Base-by-base conservation (phyloP, 30 jellyfish, hydroid and myxozoan genomes). In the Euphysa ruthae region DNA sequence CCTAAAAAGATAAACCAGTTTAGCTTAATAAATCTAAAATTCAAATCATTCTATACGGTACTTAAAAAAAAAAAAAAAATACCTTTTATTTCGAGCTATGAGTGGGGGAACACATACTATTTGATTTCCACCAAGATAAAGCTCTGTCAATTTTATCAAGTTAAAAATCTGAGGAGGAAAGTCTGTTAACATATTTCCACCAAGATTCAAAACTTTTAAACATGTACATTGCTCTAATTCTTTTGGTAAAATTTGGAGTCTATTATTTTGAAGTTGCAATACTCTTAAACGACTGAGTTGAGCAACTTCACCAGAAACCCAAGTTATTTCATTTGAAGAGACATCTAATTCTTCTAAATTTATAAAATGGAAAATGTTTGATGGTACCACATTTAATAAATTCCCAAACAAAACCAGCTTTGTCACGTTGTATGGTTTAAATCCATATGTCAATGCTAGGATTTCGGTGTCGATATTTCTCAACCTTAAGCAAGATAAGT, bases 101-200 rank as follows among this genome's bases (percentile, higher is more conserved):
- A 49, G 79, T 35, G 80, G 82, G 33, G 91, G 74, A 10, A 90
- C 63, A 28, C 38, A 23, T 15, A 69, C 66, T 12, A 90, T 69
- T 26, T 52, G 44, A 58, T 90, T 90, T 49, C 98, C 98, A 29
- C 98, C 98, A 64, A 90, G 83, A 51, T 71, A 90, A 19, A 90
- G 73, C 63, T 90, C 94, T 55, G 81, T 58, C 82, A 90, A 69
- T 16, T 30, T 31, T 49, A 50, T 43, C 32, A 90, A 58, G 1
- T 85, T 73, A 30, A 73, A 52, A 25, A 90, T 16, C 55, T 80
- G 95, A 43, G 84, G 44, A 5, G 98, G 95, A 14, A 90, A 33
- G 35, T 43, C 81, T 4, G 63, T 43, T 35, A 69, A 90, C 35
- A 52, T 55, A 31, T 90, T 90, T 21, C 98, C 98, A 75, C 98